A percentile compares a stretch with the other conserved stretches of the same genome.
Evolutionary conservation across 2,113 vertebrate species (phyloP).

Genomic region (Actinemys pallida): DNA sequence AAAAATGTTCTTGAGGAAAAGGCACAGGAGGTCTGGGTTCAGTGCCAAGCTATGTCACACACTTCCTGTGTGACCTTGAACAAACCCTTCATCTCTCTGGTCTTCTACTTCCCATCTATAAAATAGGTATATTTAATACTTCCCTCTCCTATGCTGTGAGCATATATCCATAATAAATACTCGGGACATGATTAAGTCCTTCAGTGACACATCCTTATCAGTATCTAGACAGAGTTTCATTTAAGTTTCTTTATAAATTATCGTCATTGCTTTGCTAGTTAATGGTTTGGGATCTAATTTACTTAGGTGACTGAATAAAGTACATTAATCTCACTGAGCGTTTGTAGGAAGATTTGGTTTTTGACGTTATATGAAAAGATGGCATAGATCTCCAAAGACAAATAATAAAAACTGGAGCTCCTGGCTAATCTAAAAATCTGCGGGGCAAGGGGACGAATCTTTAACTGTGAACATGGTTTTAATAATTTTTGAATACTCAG

Average conservation of each 20-base stretch:
- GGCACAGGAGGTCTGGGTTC: fast-evolving
- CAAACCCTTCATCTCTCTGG: not conserved
- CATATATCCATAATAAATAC: not conserved
- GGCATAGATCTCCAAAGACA: not conserved
- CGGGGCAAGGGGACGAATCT: not conserved
- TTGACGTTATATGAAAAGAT: not conserved
- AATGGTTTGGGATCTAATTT: not conserved
- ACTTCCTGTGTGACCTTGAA: not conserved
- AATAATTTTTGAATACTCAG: not conserved
- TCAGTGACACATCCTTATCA: not conserved
- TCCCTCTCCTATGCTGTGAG: not conserved
- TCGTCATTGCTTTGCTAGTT: not conserved
- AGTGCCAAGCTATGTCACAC: not conserved
- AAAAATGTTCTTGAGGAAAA: not conserved
- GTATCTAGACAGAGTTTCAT: not conserved
- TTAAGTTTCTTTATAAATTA: not conserved
- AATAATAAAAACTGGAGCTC: not conserved
- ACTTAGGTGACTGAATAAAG: not conserved
- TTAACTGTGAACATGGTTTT: not conserved
- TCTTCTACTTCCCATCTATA: not conserved
- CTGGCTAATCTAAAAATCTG: not conserved
- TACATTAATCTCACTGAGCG: not conserved
- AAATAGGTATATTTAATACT: not conserved
- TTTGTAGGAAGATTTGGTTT: not conserved
- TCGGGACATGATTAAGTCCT: not conserved